Evolutionary conservation across 2,888 invertebrate genomes (phyloP).

Genomic region (Lochmaea crataegi): DNA sequence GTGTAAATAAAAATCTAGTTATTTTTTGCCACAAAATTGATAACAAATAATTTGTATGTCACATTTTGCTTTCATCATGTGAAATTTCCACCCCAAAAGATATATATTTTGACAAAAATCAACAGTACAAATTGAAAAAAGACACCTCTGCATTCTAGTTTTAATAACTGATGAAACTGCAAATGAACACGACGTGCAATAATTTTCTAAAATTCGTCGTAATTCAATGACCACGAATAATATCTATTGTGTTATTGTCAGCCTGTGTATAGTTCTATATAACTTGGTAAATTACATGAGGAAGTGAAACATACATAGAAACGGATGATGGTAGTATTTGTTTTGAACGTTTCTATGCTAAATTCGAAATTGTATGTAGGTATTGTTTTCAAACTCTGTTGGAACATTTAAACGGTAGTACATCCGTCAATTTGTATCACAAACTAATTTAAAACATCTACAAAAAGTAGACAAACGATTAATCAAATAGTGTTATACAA

Average conservation of each 20-base stretch:
- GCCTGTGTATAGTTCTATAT: not conserved
- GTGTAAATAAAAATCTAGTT: no score
- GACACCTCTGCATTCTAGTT: conserved; percentile 6
- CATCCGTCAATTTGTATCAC: conserved; percentile 1
- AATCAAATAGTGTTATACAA: not conserved
- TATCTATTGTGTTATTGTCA: conserved; percentile 28
- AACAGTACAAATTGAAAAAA: not conserved
- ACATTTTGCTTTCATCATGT: not conserved
- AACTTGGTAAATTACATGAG: conserved; percentile 11
- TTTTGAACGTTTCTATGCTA: conserved; percentile 9
- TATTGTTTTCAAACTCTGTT: not conserved
- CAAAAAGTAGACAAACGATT: not conserved
- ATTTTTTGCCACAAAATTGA: no score
- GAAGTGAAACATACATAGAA: conserved; percentile 6
- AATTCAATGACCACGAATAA: conserved; percentile 27
- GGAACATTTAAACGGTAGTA: not conserved
- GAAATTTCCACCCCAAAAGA: not conserved
- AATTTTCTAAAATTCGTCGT: conserved; percentile 30
- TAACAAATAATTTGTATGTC: no score
- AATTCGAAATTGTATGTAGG: not conserved
- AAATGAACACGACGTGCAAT: conserved; percentile 22
- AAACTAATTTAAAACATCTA: not conserved
- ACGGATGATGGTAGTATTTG: conserved; percentile 12
- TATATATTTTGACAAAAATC: no score
- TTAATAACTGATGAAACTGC: conserved; percentile 23